Base-by-base conservation (phyloP, 2,888 invertebrate genomes). In the Andrena bucephala region DNA sequence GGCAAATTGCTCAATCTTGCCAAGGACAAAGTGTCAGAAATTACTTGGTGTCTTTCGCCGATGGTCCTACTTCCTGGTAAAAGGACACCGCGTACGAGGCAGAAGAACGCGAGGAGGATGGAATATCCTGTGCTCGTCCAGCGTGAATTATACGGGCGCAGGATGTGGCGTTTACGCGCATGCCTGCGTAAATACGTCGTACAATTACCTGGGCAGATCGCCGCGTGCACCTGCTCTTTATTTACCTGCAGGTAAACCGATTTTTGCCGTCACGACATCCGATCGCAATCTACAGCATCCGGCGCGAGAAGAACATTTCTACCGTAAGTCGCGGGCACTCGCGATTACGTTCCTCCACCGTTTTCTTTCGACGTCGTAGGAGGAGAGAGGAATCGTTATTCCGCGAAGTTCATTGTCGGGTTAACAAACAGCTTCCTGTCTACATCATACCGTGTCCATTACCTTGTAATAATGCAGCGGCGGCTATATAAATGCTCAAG, bases 151-250 rank as follows among this genome's bases (percentile, higher is more conserved):
- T 71, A 79, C 60, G 69, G 50, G 74, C 60, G 36, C 70, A 86
- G 72, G 77, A 86, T 76, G 84, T 36, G 50, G 48, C 81, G 68
- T 78, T 86, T 76, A 74, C 72, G 68, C 67, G 76, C 81, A 79
- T 79, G 66, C 77, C 77, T 67, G 48, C 81, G 79, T 86, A 82
- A 87, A 82, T 85, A 81, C 82, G 54, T 63, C 48, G 77, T 71
- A 75, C 80, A 82, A 87, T 87, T 87, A 87, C 60, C 73, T 7
- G 42, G 7, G 77, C 71, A 36, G 50, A 73, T 66, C 50, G 67
- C 62, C 60, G n/a, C 70, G 24, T 62, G 79, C 87, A 87, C 85
- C 86, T 86, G 87, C 77, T 80, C 86, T 74, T 79, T 82, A 86
- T 85, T 87, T 87, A 82, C 80, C 75, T 33, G 76, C 60, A 20